Conservation (phyloP, 2,888 invertebrate genomes). For the Sarcophaga caerulescens region DNA sequence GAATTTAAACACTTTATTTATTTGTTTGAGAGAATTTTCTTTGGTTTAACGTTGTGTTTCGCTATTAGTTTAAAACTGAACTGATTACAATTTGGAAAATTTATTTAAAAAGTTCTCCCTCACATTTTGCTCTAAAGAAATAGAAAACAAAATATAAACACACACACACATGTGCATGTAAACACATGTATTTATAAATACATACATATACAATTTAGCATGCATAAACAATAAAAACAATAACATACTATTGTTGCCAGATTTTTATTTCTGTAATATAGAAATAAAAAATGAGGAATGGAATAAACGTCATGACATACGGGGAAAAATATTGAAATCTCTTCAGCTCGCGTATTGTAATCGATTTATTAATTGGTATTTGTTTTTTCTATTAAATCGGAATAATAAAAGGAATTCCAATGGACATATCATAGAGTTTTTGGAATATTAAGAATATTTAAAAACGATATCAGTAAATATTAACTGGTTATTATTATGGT, state of each 20-base stretch:
- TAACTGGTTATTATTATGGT: too few species aligned
- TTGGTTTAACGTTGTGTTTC: slow-evolving; percentile 42
- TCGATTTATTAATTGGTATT: too few species aligned
- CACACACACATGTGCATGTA: neutral
- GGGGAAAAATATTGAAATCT: too few species aligned
- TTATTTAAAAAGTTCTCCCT: slow-evolving; percentile 69
- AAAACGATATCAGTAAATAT: too few species aligned
- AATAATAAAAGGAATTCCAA: too few species aligned
- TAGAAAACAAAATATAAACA: slow-evolving; percentile 54
- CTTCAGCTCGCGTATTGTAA: too few species aligned
- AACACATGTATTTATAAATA: slow-evolving; percentile 36
- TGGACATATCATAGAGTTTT: too few species aligned
- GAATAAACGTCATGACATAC: too few species aligned
- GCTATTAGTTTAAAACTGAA: slow-evolving; percentile 76
- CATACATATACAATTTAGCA: slow-evolving; percentile 41
- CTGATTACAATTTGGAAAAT: slow-evolving; percentile 71
- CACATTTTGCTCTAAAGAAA: slow-evolving; percentile 56
- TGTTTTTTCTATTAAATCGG: too few species aligned
- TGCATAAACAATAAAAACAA: slow-evolving; percentile 27
- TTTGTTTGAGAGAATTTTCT: slow-evolving; percentile 36
- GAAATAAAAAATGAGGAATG: neutral
- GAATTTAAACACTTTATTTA: slow-evolving; percentile 55
- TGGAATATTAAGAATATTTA: too few species aligned
- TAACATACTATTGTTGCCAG: neutral
- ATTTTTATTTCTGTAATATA: neutral